Percentiles rank a stretch among this genome's conserved stretches.
phyloP scores from a whole-genome alignment of 2,888 invertebrate genomes.

The Melinopterus prodromus region DNA sequence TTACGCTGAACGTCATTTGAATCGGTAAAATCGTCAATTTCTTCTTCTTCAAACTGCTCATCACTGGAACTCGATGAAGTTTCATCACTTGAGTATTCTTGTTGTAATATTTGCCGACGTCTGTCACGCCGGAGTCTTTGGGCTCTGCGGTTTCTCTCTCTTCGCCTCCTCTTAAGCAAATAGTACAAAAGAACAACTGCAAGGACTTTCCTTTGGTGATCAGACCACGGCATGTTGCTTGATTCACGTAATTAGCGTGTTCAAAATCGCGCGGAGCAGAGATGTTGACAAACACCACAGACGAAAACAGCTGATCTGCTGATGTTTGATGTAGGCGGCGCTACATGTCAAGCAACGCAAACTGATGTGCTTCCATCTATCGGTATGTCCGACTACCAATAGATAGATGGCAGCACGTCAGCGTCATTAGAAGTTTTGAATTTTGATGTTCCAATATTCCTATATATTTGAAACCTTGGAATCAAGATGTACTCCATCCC shows the following conservation, averaged over 20 bases:
- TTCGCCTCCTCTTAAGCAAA: background rate
- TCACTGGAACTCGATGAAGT: background rate
- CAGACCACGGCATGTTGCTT: background rate
- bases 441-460: too few species aligned
- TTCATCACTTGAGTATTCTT: background rate
- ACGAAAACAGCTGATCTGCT: too few species aligned
- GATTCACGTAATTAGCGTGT: background rate
- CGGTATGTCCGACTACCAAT: too few species aligned
- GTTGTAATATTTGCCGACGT: background rate
- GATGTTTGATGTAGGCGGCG: too few species aligned
- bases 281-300: background rate
- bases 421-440: too few species aligned
- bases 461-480: too few species aligned
- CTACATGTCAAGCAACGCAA: too few species aligned
- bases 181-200: background rate
- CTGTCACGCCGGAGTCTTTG: background rate
- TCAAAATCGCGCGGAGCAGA: background rate
- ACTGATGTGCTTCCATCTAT: too few species aligned
- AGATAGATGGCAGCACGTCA: too few species aligned
- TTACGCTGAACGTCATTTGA: background rate
- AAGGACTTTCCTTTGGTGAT: background rate
- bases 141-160: background rate
- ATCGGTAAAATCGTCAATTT: background rate
- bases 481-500: too few species aligned
- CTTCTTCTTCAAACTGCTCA: background rate